phyloP scores from a whole-genome alignment of 2,797 vertebrate species.

The Enteromius argenteus region DNA sequence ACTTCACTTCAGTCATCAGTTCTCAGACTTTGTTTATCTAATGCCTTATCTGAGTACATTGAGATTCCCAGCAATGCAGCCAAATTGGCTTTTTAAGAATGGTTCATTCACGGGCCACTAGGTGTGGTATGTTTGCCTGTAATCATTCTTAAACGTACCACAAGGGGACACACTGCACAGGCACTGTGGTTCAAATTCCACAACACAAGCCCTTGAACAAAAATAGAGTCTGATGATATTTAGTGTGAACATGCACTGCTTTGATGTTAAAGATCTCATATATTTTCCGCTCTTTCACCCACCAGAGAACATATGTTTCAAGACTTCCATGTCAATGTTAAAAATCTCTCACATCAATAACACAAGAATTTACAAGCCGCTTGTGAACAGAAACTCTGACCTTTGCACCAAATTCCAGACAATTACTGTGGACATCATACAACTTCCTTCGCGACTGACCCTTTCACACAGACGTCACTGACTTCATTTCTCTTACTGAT shows the following conservation, averaged over 20 bases:
- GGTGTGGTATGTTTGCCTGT: neutral
- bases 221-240: neutral
- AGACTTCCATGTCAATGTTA: neutral
- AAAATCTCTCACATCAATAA: neutral
- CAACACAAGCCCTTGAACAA: neutral
- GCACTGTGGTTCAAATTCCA: neutral
- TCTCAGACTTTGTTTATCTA: slow-evolving; percentile 8
- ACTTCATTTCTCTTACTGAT: neutral
- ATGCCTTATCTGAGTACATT: slow-evolving; percentile 25
- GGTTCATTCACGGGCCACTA: slow-evolving; percentile 36
- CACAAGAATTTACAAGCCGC: slow-evolving; percentile 23
- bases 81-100: neutral
- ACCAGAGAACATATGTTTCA: neutral
- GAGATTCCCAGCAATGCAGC: slow-evolving; percentile 9
- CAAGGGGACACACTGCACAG: slow-evolving; percentile 36
- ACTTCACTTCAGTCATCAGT: slow-evolving; percentile 4
- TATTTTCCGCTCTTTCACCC: neutral
- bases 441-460: neutral
- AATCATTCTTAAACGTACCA: slow-evolving; percentile 20
- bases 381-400: neutral
- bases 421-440: slow-evolving; percentile 13
- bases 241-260: neutral
- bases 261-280: slow-evolving; percentile 23
- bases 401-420: slow-evolving; percentile 28
- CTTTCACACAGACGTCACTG: neutral